Conservation (phyloP, 2,113 vertebrate genomes). For the Podiceps cristatus region DNA sequence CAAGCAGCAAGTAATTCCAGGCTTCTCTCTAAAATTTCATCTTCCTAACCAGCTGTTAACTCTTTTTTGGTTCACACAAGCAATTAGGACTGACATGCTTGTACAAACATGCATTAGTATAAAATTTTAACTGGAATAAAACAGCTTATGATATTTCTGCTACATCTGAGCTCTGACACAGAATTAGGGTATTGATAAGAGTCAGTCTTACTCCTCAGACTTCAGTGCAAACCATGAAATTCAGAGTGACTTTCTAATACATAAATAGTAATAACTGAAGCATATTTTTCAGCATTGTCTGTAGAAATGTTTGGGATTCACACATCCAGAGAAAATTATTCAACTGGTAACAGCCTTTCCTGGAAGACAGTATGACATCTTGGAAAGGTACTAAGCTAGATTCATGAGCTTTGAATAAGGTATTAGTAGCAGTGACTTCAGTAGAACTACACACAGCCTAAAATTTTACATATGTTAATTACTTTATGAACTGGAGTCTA, state of each 20-base stretch:
- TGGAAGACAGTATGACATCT: not conserved
- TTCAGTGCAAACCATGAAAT: slow-evolving; percentile 3
- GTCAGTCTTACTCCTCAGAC: not conserved
- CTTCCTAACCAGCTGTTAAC: not conserved
- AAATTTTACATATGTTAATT: not conserved
- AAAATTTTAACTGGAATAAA: not conserved
- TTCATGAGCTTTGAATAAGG: not conserved
- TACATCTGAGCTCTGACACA: not conserved
- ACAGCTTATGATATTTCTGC: not conserved
- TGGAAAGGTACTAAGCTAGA: not conserved
- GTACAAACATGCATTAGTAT: not conserved
- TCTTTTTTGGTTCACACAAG: not conserved
- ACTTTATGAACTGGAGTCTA: not conserved
- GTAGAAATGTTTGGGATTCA: not conserved
- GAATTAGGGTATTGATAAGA: not conserved
- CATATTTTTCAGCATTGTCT: not conserved
- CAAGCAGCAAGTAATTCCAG: not conserved
- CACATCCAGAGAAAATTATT: not conserved
- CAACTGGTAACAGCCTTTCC: not conserved
- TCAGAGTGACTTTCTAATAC: not conserved
- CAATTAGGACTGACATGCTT: not conserved
- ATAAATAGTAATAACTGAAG: not conserved
- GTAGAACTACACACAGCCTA: not conserved
- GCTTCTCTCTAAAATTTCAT: not conserved
- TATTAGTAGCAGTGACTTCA: not conserved